Evolutionary conservation across 2,113 vertebrate genomes (phyloP), one percentile per base, ranked within the genome.

Genomic region (crab-eating macaque (Macaca fascicularis)): DNA sequence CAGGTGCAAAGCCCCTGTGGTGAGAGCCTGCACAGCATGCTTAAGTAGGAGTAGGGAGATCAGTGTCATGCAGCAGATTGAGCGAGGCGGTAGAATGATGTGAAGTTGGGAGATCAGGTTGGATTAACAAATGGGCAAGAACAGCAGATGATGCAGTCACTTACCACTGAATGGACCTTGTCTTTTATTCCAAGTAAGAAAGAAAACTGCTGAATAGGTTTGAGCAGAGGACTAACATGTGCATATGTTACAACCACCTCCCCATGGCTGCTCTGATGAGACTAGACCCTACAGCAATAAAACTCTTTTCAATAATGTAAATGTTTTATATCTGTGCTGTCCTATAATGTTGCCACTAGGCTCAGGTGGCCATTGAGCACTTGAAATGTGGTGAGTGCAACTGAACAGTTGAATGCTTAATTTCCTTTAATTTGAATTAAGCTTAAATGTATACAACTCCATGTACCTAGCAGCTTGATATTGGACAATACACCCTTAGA

Each of bases 71-170:
- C 12, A 10, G 19, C 8, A 30, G 23, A 69, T 5, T 27, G 25
- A 43, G 16, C 6, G 16, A 84, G 12, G 4, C 0, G 1, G 6
- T 16, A 72, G 8, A 61, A 3, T 17, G 8, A 8, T 6, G 5
- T 55, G 17, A 12, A 25, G 22, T 64, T 45, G 40, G 64, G 61
- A 70, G 2, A 59, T 11, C 67, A 35, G 27, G 12, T 12, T 57
- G 17, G 20, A 8, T 11, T 27, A 25, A n/a, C 69, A 16, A 9
- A 3, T 40, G 84, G 2, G 35, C 11, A 25, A 72, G 38, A 92
- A 5, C 2, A 4, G n/a, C 12, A 72, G 48, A 43, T 8, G 6
- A 25, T 32, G 30, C 5, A 7, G 13, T 25, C 64, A 2, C 8
- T 43, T 40, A 6, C 2, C 85, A 40, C 52, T 5, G 8, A 38